phyloP scores from a whole-genome alignment of 2,888 invertebrate species.

The Erebia ligea region DNA sequence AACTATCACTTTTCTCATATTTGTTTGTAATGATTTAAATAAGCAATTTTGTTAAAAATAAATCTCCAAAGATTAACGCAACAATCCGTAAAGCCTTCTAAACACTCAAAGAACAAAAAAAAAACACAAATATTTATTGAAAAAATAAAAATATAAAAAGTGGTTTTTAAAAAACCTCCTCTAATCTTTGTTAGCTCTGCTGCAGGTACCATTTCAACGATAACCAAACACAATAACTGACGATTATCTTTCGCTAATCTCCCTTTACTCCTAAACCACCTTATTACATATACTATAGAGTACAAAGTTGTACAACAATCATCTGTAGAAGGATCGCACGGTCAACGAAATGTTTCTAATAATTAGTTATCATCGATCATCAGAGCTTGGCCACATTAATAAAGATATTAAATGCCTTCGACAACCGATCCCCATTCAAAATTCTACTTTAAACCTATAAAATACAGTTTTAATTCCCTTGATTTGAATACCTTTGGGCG shows the following conservation, averaged over 20 bases:
- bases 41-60: slow-evolving; percentile 5
- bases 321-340: slow-evolving; percentile 53
- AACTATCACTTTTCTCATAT: background rate
- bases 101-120: slow-evolving; percentile 31
- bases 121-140: slow-evolving; percentile 31
- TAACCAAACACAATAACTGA: slow-evolving; percentile 79
- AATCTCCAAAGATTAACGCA: slow-evolving; percentile 28
- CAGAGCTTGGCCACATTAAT: slow-evolving; percentile 74
- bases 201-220: slow-evolving; percentile 60
- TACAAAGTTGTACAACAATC: slow-evolving; percentile 29
- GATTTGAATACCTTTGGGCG: slow-evolving; percentile 50
- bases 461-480: slow-evolving; percentile 38
- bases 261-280: slow-evolving; percentile 37
- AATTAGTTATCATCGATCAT: slow-evolving; percentile 81
- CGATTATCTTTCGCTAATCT: slow-evolving; percentile 69
- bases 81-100: slow-evolving; percentile 28
- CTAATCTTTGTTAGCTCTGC: slow-evolving; percentile 55
- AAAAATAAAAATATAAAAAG: slow-evolving; percentile 21
- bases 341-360: slow-evolving; percentile 78
- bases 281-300: slow-evolving; percentile 43
- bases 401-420: slow-evolving; percentile 77
- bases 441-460: slow-evolving; percentile 32
- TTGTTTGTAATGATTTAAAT: background rate
- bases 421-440: slow-evolving; percentile 38
- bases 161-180: slow-evolving; percentile 40